Evolutionary conservation across 2,888 invertebrate genomes (phyloP), one percentile per base, ranked within the genome.

Genomic region (Philhelius pedissequus): DNA sequence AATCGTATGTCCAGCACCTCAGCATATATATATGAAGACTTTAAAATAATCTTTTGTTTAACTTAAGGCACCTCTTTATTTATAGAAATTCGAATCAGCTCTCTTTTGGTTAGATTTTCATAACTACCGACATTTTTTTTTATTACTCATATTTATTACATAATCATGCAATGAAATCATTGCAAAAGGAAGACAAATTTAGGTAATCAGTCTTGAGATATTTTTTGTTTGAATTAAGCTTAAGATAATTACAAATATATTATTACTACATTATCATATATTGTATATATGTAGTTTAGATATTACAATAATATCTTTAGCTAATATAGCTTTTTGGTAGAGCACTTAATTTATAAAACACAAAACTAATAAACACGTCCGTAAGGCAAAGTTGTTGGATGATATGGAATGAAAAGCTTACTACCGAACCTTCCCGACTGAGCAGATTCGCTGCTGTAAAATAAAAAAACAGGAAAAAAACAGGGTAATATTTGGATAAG

Each of bases 381-480:
- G 80, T 92, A 92, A 32, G 91, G 90, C 86, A 91, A 79, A n/a
- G 88, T 87, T 78, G 89, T 89, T 68, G 90, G 90, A 87, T 90
- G 89, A 70, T 91, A 91, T n/a, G 91, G 89, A 87, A 91, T 90
- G 66, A 92, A 86, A 32, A 90, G 88, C 86, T 91, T 90, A 76
- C 90, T 89, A 35, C 91, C 90, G 81, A 91, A 90, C 32, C 91
- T 88, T 5, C 88, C 89, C 4, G 91, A 91, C 58, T 91, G 91
- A 0, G 90, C 90, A 43, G 91, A 91, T 78, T 91, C 91, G 73
- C 90, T 90, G 87, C 91, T 91, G 86, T 30, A 88, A 76, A 48
- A 50, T 52, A 70, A n/a, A 43, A 69, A 60, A 48, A 62, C 11
- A 7, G 60, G 52, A 30, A 30, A 6, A 8, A 64, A 3, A 22